phyloP scores from a whole-genome alignment of 2,888 invertebrate species.

The Gandaritis pyraliata region DNA sequence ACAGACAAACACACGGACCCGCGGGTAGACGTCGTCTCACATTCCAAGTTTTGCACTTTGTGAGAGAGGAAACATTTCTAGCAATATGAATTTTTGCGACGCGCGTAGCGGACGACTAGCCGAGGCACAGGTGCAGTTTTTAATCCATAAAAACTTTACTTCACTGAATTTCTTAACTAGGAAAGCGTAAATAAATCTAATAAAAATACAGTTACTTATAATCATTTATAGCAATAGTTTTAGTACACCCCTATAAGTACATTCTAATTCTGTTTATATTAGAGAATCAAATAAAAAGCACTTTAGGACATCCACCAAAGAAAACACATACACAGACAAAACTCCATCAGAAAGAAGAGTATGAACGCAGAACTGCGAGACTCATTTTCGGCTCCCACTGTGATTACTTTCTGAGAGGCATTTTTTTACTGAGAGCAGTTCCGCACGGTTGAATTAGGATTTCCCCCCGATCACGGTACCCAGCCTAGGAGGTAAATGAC shows the following conservation, averaged over 20 bases:
- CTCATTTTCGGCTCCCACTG: constrained; percentile 36
- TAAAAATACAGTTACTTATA: too few relatives aligned
- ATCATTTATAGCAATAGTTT: too few relatives aligned
- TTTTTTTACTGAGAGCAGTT: constrained; percentile 49
- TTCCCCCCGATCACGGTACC: constrained; percentile 54
- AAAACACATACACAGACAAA: constrained; percentile 5
- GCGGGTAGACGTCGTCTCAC: constrained; percentile 31
- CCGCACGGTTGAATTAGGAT: constrained; percentile 59
- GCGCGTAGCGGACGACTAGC: too few relatives aligned
- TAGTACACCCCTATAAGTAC: too few relatives aligned
- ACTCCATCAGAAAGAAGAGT: background rate
- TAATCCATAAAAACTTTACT: background rate
- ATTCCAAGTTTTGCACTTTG: background rate
- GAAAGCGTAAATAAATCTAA: too few relatives aligned
- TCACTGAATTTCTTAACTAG: too few relatives aligned
- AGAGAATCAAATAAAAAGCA: too few relatives aligned
- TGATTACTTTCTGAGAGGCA: constrained; percentile 42
- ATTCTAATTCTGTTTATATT: too few relatives aligned
- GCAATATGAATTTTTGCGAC: too few relatives aligned
- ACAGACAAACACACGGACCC: constrained; percentile 63
- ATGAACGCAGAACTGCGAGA: constrained; percentile 10
- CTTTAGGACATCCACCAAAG: too few relatives aligned
- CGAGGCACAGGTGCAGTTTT: background rate
- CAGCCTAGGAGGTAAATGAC: constrained; percentile 61
- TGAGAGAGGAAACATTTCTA: background rate